Base-by-base conservation (phyloP, 2,113 vertebrate genomes). In the Pseudorasbora parva region DNA sequence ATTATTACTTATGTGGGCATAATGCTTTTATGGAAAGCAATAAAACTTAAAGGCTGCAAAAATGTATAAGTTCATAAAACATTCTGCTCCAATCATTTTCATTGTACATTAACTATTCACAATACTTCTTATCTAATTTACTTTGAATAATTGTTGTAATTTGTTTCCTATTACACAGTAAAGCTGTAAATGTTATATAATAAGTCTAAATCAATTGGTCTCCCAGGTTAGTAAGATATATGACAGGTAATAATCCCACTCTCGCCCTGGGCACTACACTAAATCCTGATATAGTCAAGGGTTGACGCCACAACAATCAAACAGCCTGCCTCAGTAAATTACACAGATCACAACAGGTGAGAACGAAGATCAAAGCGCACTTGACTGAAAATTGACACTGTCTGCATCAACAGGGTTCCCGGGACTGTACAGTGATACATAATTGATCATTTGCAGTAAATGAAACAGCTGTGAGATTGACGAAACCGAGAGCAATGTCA, bases 401-500 rank as follows among this genome's bases (percentile, higher is more conserved):
- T 10, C n/a, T 1, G 45, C 78, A 37, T 81, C 62, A 69, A 23
- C 45, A 33, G 45, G 47, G 45, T 81, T 69, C 64, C 54, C 27
- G 2, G 9, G 27, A 68, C 62, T 81, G 43, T 56, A 56, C 47
- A 54, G 12, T 15, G 21, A 81, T 81, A 56, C 64, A 81, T 81
- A 69, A 81, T 56, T 69, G 33, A 81, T 81, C 6, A 25, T 81
- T 69, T 54, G 25, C 78, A 37, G 45, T 33, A 37, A 81, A 69
- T 19, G 17, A 56, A 51, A 81, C 78, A 80, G 78, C 60, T 80
- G 78, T 66, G 43, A 66, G 78, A 14, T 66, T 41, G 64, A 81
- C 21, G 60, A 69, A 78, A 81, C 78, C 62, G 27, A 81, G 78
- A 25, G 8, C 45, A 33, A 62, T 54, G 30, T 69, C 47, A 54